A percentile compares a stretch with the other conserved stretches of the same genome.
phyloP scores from a whole-genome alignment of 2,888 invertebrate genomes.

The Thecophora atra region DNA sequence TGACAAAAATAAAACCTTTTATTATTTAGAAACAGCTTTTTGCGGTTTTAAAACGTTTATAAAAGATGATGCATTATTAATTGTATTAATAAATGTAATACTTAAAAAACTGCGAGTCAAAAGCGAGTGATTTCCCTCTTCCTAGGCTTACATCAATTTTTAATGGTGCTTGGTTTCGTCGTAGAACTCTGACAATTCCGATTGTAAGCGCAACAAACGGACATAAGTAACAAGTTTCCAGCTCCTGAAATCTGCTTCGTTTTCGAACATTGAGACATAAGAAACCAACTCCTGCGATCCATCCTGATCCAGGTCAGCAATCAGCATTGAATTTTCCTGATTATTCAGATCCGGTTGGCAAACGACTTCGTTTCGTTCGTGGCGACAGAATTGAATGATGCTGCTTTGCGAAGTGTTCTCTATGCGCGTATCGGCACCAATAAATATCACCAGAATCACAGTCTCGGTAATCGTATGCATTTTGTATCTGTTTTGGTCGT shows the following conservation, averaged over 20 bases:
- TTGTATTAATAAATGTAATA: too few species aligned
- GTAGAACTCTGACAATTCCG: constrained; percentile 78
- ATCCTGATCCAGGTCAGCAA: constrained; percentile 80
- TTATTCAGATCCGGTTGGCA: constrained; percentile 81
- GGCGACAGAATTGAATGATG: constrained; percentile 76
- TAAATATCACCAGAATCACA: constrained; percentile 81
- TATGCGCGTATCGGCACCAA: constrained; percentile 76
- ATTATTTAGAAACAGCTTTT: neutral
- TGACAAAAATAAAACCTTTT: neutral
- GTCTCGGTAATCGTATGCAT: constrained; percentile 75
- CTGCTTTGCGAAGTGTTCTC: constrained; percentile 84
- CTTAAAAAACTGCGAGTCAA: constrained; percentile 27
- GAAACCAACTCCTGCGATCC: constrained; percentile 81
- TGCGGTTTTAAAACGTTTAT: neutral
- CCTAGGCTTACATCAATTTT: neutral
- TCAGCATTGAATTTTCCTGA: constrained; percentile 77
- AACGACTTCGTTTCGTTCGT: constrained; percentile 56
- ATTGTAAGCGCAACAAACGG: constrained; percentile 75
- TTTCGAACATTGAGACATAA: constrained; percentile 74
- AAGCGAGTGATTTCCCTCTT: constrained; percentile 1
- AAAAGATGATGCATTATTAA: neutral
- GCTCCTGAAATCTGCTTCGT: constrained; percentile 56
- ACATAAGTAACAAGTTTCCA: constrained; percentile 77
- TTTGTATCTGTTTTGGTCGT: constrained; percentile 55
- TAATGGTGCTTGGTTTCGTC: constrained; percentile 58